Conservation (phyloP, 2,797 vertebrate species). For the Acanthiza pusilla region DNA sequence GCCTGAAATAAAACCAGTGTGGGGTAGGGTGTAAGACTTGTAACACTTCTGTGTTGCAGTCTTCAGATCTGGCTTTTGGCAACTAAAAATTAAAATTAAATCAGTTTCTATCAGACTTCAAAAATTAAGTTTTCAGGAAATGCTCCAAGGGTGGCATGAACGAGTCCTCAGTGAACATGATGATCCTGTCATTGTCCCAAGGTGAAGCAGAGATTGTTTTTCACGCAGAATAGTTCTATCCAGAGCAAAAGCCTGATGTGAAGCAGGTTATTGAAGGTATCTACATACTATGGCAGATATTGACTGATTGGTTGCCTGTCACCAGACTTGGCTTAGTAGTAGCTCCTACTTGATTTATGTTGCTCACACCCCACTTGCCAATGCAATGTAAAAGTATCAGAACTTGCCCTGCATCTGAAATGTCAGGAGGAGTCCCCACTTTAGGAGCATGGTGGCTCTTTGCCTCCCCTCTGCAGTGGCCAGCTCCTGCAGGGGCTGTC, state of each 20-base stretch:
- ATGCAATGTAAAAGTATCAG: not conserved
- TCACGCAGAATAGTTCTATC: not conserved
- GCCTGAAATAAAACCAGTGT: not conserved
- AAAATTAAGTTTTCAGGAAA: not conserved
- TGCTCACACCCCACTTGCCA: not conserved
- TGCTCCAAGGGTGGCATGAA: not conserved
- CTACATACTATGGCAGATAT: not conserved
- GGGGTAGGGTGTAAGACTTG: not conserved
- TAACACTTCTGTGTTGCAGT: rapidly evolving
- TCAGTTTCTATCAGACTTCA: not conserved
- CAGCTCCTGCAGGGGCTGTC: not conserved
- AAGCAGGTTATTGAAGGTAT: not conserved
- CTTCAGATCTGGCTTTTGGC: not conserved
- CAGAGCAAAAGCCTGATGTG: not conserved
- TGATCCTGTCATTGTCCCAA: not conserved
- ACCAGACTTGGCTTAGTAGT: not conserved
- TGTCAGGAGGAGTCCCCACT: rapidly evolving
- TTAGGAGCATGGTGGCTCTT: not conserved
- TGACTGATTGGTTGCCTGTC: not conserved
- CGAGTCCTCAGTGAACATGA: not conserved
- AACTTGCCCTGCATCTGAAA: not conserved
- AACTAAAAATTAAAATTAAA: not conserved
- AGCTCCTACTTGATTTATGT: not conserved
- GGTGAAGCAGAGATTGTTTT: not conserved
- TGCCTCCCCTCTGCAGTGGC: not conserved